Evolutionary conservation across 1,140 invertebrate genomes (phyloP).

Genomic region (Temnothorax nylanderi): DNA sequence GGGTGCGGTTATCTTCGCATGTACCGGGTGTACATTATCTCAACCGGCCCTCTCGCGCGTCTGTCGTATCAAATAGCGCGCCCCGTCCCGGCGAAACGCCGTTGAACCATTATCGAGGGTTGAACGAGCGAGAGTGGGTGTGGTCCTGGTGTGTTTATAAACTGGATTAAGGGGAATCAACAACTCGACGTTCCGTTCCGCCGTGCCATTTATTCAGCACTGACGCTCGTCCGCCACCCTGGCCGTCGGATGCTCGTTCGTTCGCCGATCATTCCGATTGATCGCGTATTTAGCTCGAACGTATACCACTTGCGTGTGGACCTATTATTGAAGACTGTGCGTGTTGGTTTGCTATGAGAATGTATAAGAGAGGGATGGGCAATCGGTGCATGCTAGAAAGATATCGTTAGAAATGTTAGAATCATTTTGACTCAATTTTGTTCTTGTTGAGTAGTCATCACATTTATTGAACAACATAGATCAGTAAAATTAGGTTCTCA

Average conservation of each 20-base stretch:
- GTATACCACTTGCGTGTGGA: constrained; percentile 4
- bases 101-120: constrained; percentile 56
- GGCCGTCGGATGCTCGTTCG: constrained; percentile 40
- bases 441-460: not conserved
- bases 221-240: not conserved
- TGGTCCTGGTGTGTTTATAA: constrained; percentile 81
- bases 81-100: constrained; percentile 59
- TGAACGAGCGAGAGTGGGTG: constrained; percentile 74
- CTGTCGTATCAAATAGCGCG: constrained; percentile 76
- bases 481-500: not conserved
- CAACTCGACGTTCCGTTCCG: constrained; percentile 53
- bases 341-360: not conserved
- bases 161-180: constrained; percentile 81
- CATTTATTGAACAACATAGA: not conserved
- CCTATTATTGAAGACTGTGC: constrained; percentile 1
- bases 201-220: constrained; percentile 42
- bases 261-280: constrained; percentile 67
- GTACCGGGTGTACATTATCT: constrained; percentile 84
- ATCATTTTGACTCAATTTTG: constrained; percentile 2
- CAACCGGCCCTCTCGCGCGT: constrained; percentile 65
- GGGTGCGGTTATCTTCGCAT: constrained; percentile 84
- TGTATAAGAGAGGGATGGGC: not conserved
- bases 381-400: not conserved
- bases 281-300: constrained; percentile 66
- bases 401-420: not conserved